Evolutionary conservation across 2,113 vertebrate genomes (phyloP).

Genomic region (Xenopus borealis): DNA sequence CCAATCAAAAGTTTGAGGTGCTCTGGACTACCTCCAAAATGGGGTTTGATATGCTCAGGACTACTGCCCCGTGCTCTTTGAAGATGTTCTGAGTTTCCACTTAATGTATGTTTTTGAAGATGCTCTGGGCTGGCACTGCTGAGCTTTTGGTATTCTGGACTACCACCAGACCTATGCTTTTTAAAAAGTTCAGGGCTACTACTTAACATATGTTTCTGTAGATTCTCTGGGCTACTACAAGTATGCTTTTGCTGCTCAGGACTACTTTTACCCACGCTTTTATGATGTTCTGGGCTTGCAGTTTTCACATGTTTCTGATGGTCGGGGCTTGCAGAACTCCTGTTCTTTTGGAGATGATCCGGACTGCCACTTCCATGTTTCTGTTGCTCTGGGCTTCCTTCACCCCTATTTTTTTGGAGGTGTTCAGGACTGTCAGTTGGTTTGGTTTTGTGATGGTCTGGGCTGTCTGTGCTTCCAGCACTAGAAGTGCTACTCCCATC

Average conservation of each 20-base stretch:
- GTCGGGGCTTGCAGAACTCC: conserved; percentile 69
- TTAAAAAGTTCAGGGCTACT: conserved; percentile 81
- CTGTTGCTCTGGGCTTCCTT: conserved; percentile 77
- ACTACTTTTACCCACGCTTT: conserved; percentile 66
- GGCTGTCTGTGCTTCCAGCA: conserved; percentile 74
- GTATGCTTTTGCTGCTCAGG: conserved; percentile 69
- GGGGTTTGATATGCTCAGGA: conserved; percentile 82
- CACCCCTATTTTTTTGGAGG: conserved; percentile 70
- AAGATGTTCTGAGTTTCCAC: conserved; percentile 80
- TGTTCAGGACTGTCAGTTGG: conserved; percentile 70
- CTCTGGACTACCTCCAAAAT: conserved; percentile 72
- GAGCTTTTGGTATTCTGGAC: conserved; percentile 73
- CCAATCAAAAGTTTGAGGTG: conserved; percentile 74
- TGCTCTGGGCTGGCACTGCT: conserved; percentile 69
- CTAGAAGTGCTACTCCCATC: conserved; percentile 95
- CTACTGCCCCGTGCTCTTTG: conserved; percentile 82
- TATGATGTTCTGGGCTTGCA: conserved; percentile 79
- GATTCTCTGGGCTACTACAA: conserved; percentile 68
- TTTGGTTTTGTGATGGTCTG: conserved; percentile 73
- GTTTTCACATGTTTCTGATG: conserved; percentile 73
- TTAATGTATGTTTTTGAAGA: conserved; percentile 69
- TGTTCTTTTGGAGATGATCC: conserved; percentile 75
- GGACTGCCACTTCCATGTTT: conserved; percentile 78
- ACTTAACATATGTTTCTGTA: conserved; percentile 72
- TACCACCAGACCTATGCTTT: conserved; percentile 73